Percentiles rank a stretch among this genome's conserved stretches.
phyloP scores from a whole-genome alignment of 2,797 vertebrate species.

The Micromesistius poutassou region DNA sequence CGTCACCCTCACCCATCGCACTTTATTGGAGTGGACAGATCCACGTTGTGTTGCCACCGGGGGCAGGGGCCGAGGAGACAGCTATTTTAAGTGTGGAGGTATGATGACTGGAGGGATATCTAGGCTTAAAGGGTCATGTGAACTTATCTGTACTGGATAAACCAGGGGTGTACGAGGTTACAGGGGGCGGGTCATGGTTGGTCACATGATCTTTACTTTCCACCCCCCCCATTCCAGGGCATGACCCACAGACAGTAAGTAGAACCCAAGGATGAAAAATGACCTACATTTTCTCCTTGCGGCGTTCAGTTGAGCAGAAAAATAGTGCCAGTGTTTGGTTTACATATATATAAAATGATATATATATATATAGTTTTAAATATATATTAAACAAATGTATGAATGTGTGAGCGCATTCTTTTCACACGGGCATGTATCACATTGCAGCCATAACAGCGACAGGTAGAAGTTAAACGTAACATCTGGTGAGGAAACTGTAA shows the following conservation, averaged over 20 bases:
- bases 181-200: constrained; percentile 7
- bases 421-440: constrained; percentile 29
- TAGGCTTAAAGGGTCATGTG: constrained; percentile 47
- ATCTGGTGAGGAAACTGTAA: constrained; percentile 48
- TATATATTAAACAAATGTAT: constrained; percentile 1
- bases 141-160: constrained; percentile 34
- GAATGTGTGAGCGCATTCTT: constrained; percentile 16
- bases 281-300: not conserved
- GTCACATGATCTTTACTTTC: constrained; percentile 21
- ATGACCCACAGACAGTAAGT: not conserved
- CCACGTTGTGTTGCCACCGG: not conserved
- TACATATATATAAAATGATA: constrained; percentile 23
- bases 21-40: constrained; percentile 28
- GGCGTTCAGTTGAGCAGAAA: constrained; percentile 1
- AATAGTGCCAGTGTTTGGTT: not conserved
- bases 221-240: not conserved
- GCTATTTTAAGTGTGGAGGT: constrained; percentile 38
- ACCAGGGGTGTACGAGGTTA: constrained; percentile 10
- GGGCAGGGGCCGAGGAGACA: constrained; percentile 30
- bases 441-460: constrained; percentile 44
- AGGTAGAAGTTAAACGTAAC: constrained; percentile 39
- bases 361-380: not conserved
- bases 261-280: not conserved
- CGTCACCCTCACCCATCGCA: constrained; percentile 22
- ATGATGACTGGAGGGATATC: constrained; percentile 27